Evolutionary conservation across 2,888 invertebrate genomes (phyloP).

Genomic region (Eustalomyia histrio): DNA sequence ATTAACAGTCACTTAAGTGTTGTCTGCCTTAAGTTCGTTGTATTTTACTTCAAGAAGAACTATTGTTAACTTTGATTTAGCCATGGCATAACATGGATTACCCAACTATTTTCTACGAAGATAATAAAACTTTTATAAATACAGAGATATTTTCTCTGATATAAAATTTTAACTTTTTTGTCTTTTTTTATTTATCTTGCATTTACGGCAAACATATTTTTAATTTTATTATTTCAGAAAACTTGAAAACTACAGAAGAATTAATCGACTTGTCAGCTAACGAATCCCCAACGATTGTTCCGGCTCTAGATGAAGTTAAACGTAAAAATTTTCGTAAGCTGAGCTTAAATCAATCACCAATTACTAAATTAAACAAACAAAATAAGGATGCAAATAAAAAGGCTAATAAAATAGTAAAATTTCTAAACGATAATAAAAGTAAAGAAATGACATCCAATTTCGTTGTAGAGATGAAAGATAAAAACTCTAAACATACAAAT

Average conservation of each 20-base stretch:
- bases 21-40: no score
- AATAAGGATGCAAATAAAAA: background rate
- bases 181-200: no score
- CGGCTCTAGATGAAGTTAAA: constrained; percentile 44
- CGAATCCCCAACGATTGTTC: background rate
- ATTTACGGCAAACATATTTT: no score
- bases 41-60: no score
- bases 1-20: no score
- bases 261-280: background rate
- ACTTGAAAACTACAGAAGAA: background rate
- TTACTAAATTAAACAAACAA: background rate
- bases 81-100: no score
- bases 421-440: background rate
- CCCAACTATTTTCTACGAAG: no score
- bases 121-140: no score
- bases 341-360: constrained; percentile 26
- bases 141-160: no score
- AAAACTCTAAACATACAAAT: background rate
- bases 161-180: no score
- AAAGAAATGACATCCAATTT: background rate
- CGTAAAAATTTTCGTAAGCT: constrained; percentile 48
- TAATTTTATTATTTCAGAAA: constrained; percentile 1
- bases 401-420: background rate
- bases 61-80: no score
- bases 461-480: background rate